Conservation (phyloP, 2,113 vertebrate genomes). For the Choloepus hoffmanni region DNA sequence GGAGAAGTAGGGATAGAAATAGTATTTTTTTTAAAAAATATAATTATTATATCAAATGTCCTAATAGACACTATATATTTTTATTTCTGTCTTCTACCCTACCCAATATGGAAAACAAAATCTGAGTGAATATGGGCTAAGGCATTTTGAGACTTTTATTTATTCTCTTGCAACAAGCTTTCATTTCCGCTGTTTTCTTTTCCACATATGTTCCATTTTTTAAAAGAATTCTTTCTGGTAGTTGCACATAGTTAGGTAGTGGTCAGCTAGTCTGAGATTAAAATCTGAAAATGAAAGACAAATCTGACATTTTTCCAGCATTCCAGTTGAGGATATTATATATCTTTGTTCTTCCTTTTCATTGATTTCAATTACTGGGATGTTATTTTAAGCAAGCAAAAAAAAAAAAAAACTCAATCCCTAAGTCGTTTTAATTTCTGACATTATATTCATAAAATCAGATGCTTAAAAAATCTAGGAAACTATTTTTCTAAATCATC, state of each 20-base stretch:
- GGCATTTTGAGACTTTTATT: constrained; percentile 9
- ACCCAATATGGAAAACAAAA: not conserved
- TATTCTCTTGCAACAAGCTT: not conserved
- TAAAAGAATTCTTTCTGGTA: constrained; percentile 3
- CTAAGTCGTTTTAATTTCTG: not conserved
- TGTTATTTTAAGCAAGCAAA: constrained; percentile 9
- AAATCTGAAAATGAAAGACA: not conserved
- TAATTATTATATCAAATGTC: not conserved
- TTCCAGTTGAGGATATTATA: not conserved
- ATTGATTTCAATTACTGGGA: not conserved
- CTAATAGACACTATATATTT: not conserved
- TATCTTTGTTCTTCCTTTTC: not conserved
- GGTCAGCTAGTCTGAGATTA: not conserved
- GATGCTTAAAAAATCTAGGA: not conserved
- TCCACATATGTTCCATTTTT: constrained; percentile 10
- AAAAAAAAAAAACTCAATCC: not conserved
- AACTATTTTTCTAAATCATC: not conserved
- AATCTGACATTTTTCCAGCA: not conserved
- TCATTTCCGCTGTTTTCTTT: constrained; percentile 19
- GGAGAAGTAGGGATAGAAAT: not conserved
- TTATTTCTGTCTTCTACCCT: constrained; percentile 18
- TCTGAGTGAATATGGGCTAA: not conserved
- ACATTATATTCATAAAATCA: not conserved
- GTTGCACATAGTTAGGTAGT: not conserved
- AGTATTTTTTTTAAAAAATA: not conserved